These are phyloP conservation scores for Fistularia tabacaria DNA, from an alignment of 2,797 vertebrate species.

Conservation along the genomic window DNA sequence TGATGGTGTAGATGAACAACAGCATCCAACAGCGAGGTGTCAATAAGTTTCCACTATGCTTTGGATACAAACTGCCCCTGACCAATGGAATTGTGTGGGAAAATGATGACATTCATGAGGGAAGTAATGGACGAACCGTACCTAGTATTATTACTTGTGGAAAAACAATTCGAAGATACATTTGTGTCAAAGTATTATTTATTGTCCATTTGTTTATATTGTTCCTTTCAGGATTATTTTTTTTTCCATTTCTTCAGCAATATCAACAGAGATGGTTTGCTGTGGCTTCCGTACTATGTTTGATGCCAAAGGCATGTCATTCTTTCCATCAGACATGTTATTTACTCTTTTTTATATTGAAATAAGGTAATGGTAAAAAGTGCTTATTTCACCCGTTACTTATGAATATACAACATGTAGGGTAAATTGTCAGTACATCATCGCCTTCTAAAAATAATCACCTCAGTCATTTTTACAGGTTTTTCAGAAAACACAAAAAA, in stretches of 20 bases:
- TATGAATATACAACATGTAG: too few species aligned
- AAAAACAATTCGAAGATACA: conserved; percentile 33
- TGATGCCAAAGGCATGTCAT: conserved; percentile 4
- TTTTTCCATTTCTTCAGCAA: conserved; percentile 21
- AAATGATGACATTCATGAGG: conserved; percentile 50
- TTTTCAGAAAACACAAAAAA: too few species aligned
- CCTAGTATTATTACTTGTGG: conserved; percentile 32
- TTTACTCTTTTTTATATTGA: neutral
- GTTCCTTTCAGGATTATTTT: conserved; percentile 29
- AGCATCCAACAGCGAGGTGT: conserved; percentile 35
- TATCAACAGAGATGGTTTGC: conserved; percentile 26
- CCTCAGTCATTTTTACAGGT: too few species aligned
- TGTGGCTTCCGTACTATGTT: neutral
- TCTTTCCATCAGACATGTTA: conserved; percentile 9
- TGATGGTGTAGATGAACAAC: conserved; percentile 54
- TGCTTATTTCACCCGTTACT: too few species aligned
- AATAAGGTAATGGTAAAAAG: neutral
- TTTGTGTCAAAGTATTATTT: conserved; percentile 38
- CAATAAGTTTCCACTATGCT: conserved; percentile 20
- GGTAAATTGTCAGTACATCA: too few species aligned
- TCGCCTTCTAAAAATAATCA: too few species aligned
- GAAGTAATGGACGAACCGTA: conserved; percentile 49
- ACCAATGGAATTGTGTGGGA: conserved; percentile 28
- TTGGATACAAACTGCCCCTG: conserved; percentile 34
- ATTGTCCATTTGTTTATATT: conserved; percentile 19